Evolutionary conservation across 2,888 invertebrate species (phyloP).

Genomic region (Pherbina coryleti): DNA sequence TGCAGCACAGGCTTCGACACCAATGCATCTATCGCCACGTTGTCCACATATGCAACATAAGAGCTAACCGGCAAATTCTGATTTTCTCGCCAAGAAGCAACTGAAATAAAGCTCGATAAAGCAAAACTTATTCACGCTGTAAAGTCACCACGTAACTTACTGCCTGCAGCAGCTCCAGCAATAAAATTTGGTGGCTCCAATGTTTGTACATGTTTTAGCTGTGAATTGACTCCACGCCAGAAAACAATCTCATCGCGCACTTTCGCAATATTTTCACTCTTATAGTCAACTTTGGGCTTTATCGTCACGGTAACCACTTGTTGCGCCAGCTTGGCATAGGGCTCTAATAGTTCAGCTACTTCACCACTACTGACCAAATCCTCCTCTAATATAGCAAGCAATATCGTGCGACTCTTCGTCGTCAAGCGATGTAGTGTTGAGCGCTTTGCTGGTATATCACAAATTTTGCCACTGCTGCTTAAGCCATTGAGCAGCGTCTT

Average conservation of each 20-base stretch:
- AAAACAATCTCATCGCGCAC: constrained; percentile 61
- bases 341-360: constrained; percentile 58
- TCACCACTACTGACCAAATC: constrained; percentile 63
- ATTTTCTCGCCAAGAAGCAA: constrained; percentile 62
- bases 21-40: constrained; percentile 58
- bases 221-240: constrained; percentile 58
- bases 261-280: constrained; percentile 60
- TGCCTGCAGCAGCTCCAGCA: constrained; percentile 64
- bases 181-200: constrained; percentile 67
- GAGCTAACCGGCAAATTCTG: constrained; percentile 55
- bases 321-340: constrained; percentile 58
- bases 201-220: constrained; percentile 49
- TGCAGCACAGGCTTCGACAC: constrained; percentile 63
- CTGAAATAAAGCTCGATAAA: constrained; percentile 47
- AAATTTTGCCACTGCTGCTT: constrained; percentile 49
- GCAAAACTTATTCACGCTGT: neutral
- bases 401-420: constrained; percentile 27
- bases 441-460: constrained; percentile 54
- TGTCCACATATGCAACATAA: constrained; percentile 65
- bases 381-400: constrained; percentile 62
- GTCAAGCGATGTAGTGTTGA: constrained; percentile 54
- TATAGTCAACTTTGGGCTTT: constrained; percentile 64
- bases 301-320: constrained; percentile 62
- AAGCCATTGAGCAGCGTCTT: constrained; percentile 53
- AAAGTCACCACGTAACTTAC: constrained; percentile 51